Base-by-base conservation (phyloP, 2,797 vertebrate species). In the Aldrovandia affinis region DNA sequence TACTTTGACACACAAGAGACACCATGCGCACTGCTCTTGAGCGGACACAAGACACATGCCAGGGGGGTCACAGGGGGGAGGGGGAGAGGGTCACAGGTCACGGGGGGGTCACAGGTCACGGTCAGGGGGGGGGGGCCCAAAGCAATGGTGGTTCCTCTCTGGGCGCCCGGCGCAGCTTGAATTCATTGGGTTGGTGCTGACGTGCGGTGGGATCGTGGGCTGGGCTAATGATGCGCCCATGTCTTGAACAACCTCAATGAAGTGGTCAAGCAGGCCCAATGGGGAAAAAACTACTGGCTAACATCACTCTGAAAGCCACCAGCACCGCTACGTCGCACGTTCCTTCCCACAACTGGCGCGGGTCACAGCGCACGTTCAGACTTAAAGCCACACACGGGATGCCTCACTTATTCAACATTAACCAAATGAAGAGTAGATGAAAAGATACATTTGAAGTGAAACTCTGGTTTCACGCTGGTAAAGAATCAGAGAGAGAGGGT, bases 1-100 rank as follows among this genome's bases (percentile, higher is more conserved):
- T n/a, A n/a, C n/a, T n/a, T n/a, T n/a, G n/a, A 96, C 90, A 92
- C 90, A 90, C 86, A 95, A 92, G 91, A 85, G 65, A 92, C 89
- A 92, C 86, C 89, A 93, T 87, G 90, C 92, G 92, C 88, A 92
- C 89, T 92, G 92, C 87, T 84, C 89, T 54, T 57, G 47, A 92
- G 73, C 93, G 0, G 87, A 20, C 6, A 75, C 39, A 8, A 84
- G 77, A 83, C 70, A 73, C 78, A 84, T 78, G 79, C 55, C 68
- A 55, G 47, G 33, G 83, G 47, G 28, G 30, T 42, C 81, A 83
- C 22, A 73, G 50, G 73, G 30, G 15, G 63, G 28, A 0, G 30
- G 36, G 14, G 44, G n/a, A n/a, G n/a, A n/a, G n/a, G 83, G 47
- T 42, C 33, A 78, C 50, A 52, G 28, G 30, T 42, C 81, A 83